These are phyloP conservation scores for Aphaenogaster ashmeadi DNA, from an alignment of 1,140 invertebrate genomes.

Conservation along the genomic window DNA sequence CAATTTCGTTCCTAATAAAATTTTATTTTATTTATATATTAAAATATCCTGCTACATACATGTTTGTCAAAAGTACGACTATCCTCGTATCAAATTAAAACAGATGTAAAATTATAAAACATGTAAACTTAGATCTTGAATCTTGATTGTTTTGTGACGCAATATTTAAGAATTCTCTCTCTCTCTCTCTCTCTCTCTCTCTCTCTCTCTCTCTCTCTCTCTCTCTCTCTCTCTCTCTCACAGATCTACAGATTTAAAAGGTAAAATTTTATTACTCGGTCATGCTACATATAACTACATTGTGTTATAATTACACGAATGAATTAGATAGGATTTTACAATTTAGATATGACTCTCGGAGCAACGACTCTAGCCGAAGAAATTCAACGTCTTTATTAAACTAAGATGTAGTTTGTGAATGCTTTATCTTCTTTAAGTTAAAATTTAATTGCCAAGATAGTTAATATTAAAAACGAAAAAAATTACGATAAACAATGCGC, in stretches of 20 bases:
- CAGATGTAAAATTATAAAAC: neutral
- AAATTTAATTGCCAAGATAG: conserved; percentile 19
- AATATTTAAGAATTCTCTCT: neutral
- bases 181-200: neutral
- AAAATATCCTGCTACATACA: neutral
- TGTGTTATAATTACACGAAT: neutral
- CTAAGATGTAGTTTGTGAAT: neutral
- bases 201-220: neutral
- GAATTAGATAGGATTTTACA: neutral
- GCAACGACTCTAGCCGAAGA: neutral
- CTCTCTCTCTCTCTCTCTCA: neutral
- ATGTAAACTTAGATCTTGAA: neutral
- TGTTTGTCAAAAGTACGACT: neutral
- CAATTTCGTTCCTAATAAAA: neutral
- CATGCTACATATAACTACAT: neutral
- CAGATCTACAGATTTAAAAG: neutral
- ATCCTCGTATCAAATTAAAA: neutral
- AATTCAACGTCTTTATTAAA: neutral
- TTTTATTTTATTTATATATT: neutral
- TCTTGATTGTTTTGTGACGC: neutral
- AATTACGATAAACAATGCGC: neutral
- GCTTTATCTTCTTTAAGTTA: neutral
- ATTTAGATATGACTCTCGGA: neutral
- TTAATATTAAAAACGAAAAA: neutral
- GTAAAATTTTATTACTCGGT: conserved; percentile 7